phyloP scores from a whole-genome alignment of 2,797 vertebrate species.

The Eleutherodactylus coqui region DNA sequence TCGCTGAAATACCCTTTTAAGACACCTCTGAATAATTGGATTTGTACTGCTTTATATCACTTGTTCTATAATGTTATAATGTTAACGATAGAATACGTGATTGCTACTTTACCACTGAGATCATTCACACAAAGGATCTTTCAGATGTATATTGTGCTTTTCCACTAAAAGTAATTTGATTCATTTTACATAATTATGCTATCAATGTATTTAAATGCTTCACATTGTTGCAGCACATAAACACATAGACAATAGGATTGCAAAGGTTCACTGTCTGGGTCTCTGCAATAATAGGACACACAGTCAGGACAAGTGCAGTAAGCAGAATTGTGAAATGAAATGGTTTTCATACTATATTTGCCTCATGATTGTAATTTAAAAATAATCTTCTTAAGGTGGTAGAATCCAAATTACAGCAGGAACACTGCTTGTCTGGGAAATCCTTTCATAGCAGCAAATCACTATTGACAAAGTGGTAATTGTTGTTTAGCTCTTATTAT shows the following conservation, averaged over 20 bases:
- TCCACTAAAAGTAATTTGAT: background rate
- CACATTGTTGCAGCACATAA: background rate
- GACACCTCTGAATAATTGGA: background rate
- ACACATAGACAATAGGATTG: background rate
- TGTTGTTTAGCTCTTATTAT: constrained; percentile 67
- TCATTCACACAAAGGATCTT: background rate
- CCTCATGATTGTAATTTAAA: constrained; percentile 6
- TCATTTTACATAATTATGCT: background rate
- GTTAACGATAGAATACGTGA: background rate
- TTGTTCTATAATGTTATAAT: background rate
- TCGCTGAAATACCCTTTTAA: no score
- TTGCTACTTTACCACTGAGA: background rate
- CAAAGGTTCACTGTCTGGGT: background rate
- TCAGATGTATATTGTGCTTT: background rate
- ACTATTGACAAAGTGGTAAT: constrained; percentile 71
- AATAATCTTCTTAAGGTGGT: constrained; percentile 30
- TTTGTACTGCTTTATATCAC: background rate
- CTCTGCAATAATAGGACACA: background rate
- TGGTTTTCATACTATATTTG: background rate
- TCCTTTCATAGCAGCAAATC: constrained; percentile 66
- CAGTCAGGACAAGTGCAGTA: background rate
- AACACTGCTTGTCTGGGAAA: constrained; percentile 38
- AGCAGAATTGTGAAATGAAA: background rate
- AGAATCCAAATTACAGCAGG: constrained; percentile 13
- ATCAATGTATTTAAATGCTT: background rate